Base-by-base conservation (phyloP, 92 coral and sea anemone species). In the Meandrina meandrites region DNA sequence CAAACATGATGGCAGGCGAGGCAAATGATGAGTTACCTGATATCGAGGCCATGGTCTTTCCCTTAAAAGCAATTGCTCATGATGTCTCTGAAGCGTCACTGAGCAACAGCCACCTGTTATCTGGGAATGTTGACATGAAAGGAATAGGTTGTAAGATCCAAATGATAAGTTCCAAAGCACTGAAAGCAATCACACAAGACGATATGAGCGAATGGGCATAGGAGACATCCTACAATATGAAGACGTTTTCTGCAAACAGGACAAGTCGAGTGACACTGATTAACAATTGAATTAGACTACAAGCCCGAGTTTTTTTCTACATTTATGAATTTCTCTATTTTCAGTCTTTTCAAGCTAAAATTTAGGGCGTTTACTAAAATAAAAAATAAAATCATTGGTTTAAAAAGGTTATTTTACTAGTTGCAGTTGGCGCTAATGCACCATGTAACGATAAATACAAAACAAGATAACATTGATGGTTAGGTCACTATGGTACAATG, bases 1-100 rank as follows among this genome's bases (percentile, higher is more conserved):
- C 87, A 56, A 84, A 84, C 51, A 54, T 84, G 80, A 72, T 84
- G 80, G 87, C 87, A 42, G 48, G 31, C 70, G 87, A 84, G 56
- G 87, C 87, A 37, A 72, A 51, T 34, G 80, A 34, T 24, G 8
- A 72, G 72, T 22, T 84, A 45, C 87, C 87, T 54, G 87, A 84
- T 42, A 84, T 84, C 28, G 80, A 84, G 34, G 72, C 73, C 36
- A 72, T 84, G 87, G 7, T 84, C 37, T 19, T 36, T 24, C 87
- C 87, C 74, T 84, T 84, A 24, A 84, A 40, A 72, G 87, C 87
- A 53, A 60, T 84, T 21, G 87, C 80, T 84, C 71, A 69, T 36
- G 87, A 84, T 58, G 53, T 84, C 80, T 54, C 71, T 56, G 79
- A 84, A 4, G 73, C 72, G 18, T 74, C 87, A 22, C 87, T 84